These are phyloP conservation scores for Aromia moschata DNA, from an alignment of 2,888 invertebrate species.

Conservation along the genomic window DNA sequence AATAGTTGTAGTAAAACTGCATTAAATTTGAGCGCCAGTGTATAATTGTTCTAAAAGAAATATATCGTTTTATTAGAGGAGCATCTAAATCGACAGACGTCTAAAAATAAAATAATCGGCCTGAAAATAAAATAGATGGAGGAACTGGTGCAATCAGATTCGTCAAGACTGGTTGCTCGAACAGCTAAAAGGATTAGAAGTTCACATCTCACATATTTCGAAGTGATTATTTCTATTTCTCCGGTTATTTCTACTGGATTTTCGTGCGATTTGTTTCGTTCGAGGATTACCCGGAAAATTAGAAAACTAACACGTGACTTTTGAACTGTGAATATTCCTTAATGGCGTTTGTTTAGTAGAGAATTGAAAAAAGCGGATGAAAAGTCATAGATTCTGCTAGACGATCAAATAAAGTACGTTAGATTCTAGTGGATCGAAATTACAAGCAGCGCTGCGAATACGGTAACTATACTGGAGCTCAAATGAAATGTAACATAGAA, in stretches of 20 bases:
- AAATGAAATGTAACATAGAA: no score
- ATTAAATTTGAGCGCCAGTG: no score
- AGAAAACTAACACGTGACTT: neutral
- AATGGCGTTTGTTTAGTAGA: neutral
- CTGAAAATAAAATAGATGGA: slow-evolving; percentile 4
- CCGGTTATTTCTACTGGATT: slow-evolving; percentile 10
- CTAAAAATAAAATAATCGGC: neutral
- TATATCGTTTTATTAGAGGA: no score
- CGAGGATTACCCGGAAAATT: slow-evolving; percentile 1
- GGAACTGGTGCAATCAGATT: slow-evolving; percentile 10
- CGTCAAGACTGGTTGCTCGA: neutral
- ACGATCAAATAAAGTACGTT: no score
- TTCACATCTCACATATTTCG: slow-evolving; percentile 8
- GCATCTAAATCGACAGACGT: neutral
- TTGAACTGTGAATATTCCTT: neutral
- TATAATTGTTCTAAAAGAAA: no score
- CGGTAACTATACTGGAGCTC: no score
- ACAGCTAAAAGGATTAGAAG: slow-evolving; percentile 4
- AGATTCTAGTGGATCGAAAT: no score
- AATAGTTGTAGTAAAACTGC: no score
- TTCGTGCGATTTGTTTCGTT: neutral
- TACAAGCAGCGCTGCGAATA: no score
- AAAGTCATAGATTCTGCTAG: no score
- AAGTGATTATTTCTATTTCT: no score
- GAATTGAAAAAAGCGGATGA: no score